Evolutionary conservation across 2,797 vertebrate species (phyloP).

Genomic region (Hirundo rustica): DNA sequence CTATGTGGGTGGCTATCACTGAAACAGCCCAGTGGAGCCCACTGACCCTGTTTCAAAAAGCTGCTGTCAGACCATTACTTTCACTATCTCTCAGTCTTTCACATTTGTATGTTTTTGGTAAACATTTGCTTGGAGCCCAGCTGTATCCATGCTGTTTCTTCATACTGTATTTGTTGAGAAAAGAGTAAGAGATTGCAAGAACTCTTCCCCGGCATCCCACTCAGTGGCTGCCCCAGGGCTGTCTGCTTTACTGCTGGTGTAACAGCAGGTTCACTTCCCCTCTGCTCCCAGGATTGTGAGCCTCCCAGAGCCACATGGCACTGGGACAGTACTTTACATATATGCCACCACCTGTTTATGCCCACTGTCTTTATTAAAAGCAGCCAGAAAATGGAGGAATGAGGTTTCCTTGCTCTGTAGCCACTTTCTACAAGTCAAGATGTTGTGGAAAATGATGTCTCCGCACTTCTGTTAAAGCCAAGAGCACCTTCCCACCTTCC

Average conservation of each 20-base stretch:
- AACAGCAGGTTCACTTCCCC: background rate
- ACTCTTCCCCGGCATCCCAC: background rate
- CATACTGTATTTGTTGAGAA: background rate
- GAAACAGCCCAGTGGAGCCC: background rate
- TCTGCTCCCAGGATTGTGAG: background rate
- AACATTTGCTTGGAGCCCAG: background rate
- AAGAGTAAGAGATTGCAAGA: background rate
- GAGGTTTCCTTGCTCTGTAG: background rate
- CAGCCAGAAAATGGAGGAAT: background rate
- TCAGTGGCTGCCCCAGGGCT: background rate
- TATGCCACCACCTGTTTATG: background rate
- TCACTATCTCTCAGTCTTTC: background rate
- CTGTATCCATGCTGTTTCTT: background rate
- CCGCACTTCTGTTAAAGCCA: background rate
- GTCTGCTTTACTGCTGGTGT: background rate
- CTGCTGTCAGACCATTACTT: background rate
- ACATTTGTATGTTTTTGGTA: background rate
- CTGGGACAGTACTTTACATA: background rate
- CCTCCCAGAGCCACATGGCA: background rate
- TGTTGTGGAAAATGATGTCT: background rate
- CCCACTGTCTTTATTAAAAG: background rate
- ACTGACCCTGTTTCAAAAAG: background rate
- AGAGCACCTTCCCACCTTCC: background rate
- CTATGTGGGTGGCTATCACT: accelerated
- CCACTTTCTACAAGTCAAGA: background rate